Percentiles rank a stretch among this genome's conserved stretches.
phyloP scores from a whole-genome alignment of 1,140 invertebrate species.

The roundworm (Caenorhabditis elegans) region DNA sequence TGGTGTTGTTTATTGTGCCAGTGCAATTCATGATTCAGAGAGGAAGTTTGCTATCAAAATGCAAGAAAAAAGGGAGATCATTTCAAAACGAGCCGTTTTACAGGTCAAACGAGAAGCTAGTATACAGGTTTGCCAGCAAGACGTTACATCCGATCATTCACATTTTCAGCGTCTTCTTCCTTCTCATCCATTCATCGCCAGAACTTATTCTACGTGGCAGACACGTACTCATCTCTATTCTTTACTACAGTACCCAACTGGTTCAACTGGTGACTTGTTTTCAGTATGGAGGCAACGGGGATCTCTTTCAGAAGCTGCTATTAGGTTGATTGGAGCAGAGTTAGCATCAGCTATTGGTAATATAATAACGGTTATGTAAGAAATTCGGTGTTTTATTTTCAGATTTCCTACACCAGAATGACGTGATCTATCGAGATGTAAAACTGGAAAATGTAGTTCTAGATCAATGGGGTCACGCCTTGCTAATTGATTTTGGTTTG shows the following conservation, averaged over 20 bases:
- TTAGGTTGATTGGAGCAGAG: conserved; percentile 29
- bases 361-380: background rate
- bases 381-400: background rate
- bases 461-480: conserved; percentile 92
- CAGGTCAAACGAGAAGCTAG: conserved; percentile 38
- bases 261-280: conserved; percentile 30
- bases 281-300: conserved; percentile 31
- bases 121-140: background rate
- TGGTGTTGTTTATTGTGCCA: conserved; percentile 33
- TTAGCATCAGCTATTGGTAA: conserved; percentile 32
- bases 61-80: conserved; percentile 35
- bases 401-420: conserved; percentile 82
- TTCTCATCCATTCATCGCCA: conserved; percentile 36
- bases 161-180: conserved; percentile 31
- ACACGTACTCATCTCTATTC: conserved; percentile 38
- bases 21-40: conserved; percentile 25
- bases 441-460: conserved; percentile 97
- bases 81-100: background rate
- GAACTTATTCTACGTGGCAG: conserved; percentile 37
- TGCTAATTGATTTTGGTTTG: conserved; percentile 41
- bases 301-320: conserved; percentile 26
- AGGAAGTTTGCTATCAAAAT: conserved; percentile 32
- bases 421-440: conserved; percentile 86
- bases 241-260: conserved; percentile 35
- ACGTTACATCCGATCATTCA: background rate